Evolutionary conservation across 2,888 invertebrate species (phyloP), one percentile per base, ranked within the genome.

Genomic region (Dysmachus trigonus): DNA sequence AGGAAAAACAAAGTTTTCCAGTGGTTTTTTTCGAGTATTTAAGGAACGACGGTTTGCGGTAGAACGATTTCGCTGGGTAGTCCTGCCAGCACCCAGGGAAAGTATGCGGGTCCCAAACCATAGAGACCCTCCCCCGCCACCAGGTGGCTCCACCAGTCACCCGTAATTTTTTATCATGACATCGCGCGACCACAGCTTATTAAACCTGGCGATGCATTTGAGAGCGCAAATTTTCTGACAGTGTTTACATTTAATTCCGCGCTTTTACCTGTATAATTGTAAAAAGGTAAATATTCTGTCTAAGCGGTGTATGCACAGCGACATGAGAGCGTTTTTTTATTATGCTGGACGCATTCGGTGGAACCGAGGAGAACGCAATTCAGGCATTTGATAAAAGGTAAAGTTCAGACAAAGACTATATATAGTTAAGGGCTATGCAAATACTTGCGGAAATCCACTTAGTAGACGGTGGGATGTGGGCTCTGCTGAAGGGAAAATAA

Each of bases 221-320:
- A 83, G 83, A 83, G 83, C 72, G 33, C 35, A 72, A 83, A 72
- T 83, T 72, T 82, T 72, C 72, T 41, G 72, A 72, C 83, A 33
- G 22, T 83, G 83, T 72, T 83, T 83, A 83, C 83, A 71, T 83
- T 83, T 83, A 83, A 83, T 83, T 83, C 72, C 72, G 83, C 83
- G 83, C 38, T 83, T 83, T 83, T 83, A 83, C 83, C 83, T 83
- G 83, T 83, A 72, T 83, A 83, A 83, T 83, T 83, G 83, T 72
- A 41, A 83, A 83, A 83, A 83, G 72, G 83, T 83, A 83, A 83
- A 83, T 83, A 83, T 35, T 27, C 71, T 15, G n/a, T 22, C 38
- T 83, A 27, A 72, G 72, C 72, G 18, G 72, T 83, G 38, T 83
- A 18, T 41, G 83, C 83, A 83, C 13, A 83, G 41, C 18, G 72